These are phyloP conservation scores for Tethea ocularis DNA, from an alignment of 2,888 invertebrate species.

Conservation along the genomic window DNA sequence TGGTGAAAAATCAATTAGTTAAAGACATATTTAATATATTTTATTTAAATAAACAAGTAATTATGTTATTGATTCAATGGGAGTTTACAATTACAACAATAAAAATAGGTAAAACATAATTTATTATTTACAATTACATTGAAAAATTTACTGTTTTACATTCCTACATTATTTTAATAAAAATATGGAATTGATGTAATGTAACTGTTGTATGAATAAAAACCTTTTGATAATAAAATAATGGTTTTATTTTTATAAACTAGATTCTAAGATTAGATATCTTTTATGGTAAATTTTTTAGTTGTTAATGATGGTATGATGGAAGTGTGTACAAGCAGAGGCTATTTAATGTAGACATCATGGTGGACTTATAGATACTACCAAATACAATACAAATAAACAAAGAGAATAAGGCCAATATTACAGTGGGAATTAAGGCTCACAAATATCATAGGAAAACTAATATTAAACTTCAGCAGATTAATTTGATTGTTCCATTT, in stretches of 20 bases:
- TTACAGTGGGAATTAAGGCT: too few species aligned
- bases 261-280: not conserved
- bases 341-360: too few species aligned
- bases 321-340: too few species aligned
- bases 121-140: not conserved
- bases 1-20: not conserved
- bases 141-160: not conserved
- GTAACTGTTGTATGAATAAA: slow-evolving; percentile 1
- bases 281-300: too few species aligned
- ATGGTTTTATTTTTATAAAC: not conserved
- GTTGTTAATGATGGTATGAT: too few species aligned
- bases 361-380: too few species aligned
- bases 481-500: too few species aligned
- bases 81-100: not conserved
- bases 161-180: not conserved
- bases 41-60: not conserved
- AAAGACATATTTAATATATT: not conserved
- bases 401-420: too few species aligned
- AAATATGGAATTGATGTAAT: not conserved
- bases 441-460: too few species aligned
- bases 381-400: too few species aligned
- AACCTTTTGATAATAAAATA: not conserved
- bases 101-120: not conserved
- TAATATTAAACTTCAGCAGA: too few species aligned
- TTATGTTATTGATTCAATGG: not conserved